These are phyloP conservation scores for Hydropsyche betteni DNA, from an alignment of 2,888 invertebrate species.

Conservation along the genomic window DNA sequence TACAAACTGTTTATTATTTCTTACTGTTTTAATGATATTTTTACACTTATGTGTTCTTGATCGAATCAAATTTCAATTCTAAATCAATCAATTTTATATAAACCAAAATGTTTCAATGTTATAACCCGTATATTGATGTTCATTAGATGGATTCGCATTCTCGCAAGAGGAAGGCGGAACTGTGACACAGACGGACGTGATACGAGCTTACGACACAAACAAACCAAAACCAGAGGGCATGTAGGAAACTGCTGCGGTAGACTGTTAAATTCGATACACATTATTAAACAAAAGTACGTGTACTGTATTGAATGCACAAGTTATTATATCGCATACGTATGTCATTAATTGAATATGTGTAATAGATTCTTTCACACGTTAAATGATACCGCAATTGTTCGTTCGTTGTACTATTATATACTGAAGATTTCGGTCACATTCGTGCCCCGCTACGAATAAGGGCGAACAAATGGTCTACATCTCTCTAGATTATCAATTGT, in stretches of 20 bases:
- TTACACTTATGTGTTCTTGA: slow-evolving; percentile 1
- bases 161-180: slow-evolving; percentile 99
- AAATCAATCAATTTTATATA: too few species aligned
- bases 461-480: too few species aligned
- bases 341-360: slow-evolving; percentile 12
- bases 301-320: slow-evolving; percentile 47
- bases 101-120: too few species aligned
- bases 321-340: slow-evolving; percentile 30
- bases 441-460: too few species aligned
- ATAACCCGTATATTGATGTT: slow-evolving; percentile 41
- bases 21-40: background rate
- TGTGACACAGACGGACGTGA: slow-evolving; percentile 93
- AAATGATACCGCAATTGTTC: too few species aligned
- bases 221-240: slow-evolving; percentile 82
- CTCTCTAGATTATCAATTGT: too few species aligned
- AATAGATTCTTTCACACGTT: slow-evolving; percentile 43
- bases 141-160: slow-evolving; percentile 95
- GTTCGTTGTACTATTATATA: too few species aligned
- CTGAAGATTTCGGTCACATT: too few species aligned
- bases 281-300: background rate
- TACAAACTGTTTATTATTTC: background rate
- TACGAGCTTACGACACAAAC: slow-evolving; percentile 95
- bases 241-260: slow-evolving; percentile 56
- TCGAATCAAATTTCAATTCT: slow-evolving; percentile 45
- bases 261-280: slow-evolving; percentile 45